A percentile compares a stretch with the other conserved stretches of the same genome.
Evolutionary conservation across 1,140 invertebrate genomes (phyloP).

Genomic region (Apis cerana): DNA sequence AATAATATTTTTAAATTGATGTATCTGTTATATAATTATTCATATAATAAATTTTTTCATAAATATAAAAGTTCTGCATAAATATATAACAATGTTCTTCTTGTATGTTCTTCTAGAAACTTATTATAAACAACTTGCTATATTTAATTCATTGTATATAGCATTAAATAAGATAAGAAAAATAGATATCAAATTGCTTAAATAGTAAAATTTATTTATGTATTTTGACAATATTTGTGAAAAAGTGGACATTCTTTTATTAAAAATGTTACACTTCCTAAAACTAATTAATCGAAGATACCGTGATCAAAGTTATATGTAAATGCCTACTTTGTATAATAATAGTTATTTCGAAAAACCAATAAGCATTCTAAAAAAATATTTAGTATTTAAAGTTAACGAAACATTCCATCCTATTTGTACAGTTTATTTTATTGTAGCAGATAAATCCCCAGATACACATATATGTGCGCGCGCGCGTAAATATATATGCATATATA

Average conservation of each 20-base stretch:
- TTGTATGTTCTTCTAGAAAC: constrained; percentile 57
- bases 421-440: constrained; percentile 69
- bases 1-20: constrained; percentile 30
- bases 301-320: constrained; percentile 22
- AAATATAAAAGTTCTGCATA: constrained; percentile 25
- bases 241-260: constrained; percentile 27
- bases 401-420: constrained; percentile 69
- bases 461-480: too few species aligned
- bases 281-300: constrained; percentile 42
- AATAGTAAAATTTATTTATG: constrained; percentile 41
- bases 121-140: constrained; percentile 21
- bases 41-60: background rate
- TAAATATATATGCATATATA: too few species aligned
- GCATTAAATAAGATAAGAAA: constrained; percentile 42
- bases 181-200: constrained; percentile 35
- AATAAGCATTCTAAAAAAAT: constrained; percentile 51
- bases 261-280: constrained; percentile 43
- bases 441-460: constrained; percentile 53
- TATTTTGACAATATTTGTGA: constrained; percentile 49
- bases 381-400: constrained; percentile 54
- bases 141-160: constrained; percentile 46
- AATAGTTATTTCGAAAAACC: constrained; percentile 56
- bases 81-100: constrained; percentile 25
- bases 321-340: constrained; percentile 62
- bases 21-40: constrained; percentile 42